Evolutionary conservation across 2,888 invertebrate species (phyloP).

Genomic region (Dynastes grantii): DNA sequence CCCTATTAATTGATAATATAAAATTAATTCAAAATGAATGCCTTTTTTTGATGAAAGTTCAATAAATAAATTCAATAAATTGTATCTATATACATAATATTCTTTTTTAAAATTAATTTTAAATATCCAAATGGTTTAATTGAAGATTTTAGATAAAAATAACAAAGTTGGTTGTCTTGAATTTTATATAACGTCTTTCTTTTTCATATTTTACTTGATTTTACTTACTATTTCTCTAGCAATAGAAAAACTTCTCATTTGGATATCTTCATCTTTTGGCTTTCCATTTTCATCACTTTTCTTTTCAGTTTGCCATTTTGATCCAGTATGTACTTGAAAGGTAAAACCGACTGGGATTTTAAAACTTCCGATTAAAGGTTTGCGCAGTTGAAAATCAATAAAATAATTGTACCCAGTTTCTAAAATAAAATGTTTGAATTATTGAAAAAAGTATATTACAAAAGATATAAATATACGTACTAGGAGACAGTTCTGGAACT

Average conservation of each 20-base stretch:
- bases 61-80: no score
- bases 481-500: constrained; percentile 1
- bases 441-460: not conserved
- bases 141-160: no score
- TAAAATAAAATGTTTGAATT: constrained; percentile 1
- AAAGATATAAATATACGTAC: constrained; percentile 3
- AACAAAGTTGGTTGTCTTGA: no score
- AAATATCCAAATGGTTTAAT: no score
- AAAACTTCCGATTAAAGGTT: constrained; percentile 68
- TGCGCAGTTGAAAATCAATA: constrained; percentile 54
- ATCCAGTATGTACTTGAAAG: constrained; percentile 60
- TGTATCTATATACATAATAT: no score
- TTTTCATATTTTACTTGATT: not conserved
- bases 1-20: no score
- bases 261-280: constrained; percentile 57
- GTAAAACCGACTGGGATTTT: constrained; percentile 72
- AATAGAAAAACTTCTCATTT: constrained; percentile 66
- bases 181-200: not conserved
- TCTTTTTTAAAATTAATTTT: no score
- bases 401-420: constrained; percentile 4
- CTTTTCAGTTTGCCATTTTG: not conserved
- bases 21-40: no score
- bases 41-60: no score
- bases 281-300: not conserved
- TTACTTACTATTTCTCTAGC: constrained; percentile 71